Evolutionary conservation across 53 echinoderm and acorn worm species (phyloP).

Genomic region (Glandiceps talaboti): DNA sequence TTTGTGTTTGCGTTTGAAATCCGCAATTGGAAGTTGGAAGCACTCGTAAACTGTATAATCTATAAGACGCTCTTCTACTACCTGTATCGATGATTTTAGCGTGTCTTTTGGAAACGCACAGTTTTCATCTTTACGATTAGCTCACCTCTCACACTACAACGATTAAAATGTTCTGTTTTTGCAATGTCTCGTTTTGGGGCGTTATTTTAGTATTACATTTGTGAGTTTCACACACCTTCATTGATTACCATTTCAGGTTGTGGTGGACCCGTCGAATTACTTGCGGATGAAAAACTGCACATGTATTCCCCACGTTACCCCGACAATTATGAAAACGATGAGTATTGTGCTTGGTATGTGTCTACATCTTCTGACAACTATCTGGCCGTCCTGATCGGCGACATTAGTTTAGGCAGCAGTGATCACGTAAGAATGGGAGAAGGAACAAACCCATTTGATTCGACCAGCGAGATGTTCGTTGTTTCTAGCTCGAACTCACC

Average conservation of each 20-base stretch:
- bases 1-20: too few species aligned
- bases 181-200: too few species aligned
- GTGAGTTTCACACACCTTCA: too few species aligned
- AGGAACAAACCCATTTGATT: not conserved
- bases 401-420: not conserved
- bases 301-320: not conserved
- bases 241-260: not conserved
- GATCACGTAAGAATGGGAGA: not conserved
- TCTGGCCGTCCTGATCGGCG: not conserved
- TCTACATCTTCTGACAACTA: not conserved
- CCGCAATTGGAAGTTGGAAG: too few species aligned
- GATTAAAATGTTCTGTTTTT: too few species aligned
- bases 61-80: too few species aligned
- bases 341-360: not conserved
- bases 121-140: too few species aligned
- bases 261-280: not conserved
- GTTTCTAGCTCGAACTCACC: not conserved
- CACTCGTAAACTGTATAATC: too few species aligned
- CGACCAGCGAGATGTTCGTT: not conserved
- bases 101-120: too few species aligned
- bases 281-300: not conserved
- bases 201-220: too few species aligned
- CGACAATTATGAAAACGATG: not conserved
- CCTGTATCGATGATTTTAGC: too few species aligned
- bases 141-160: too few species aligned